These are phyloP conservation scores for Cavia aperea DNA, from an alignment of 2,113 vertebrate species.

Conservation along the genomic window DNA sequence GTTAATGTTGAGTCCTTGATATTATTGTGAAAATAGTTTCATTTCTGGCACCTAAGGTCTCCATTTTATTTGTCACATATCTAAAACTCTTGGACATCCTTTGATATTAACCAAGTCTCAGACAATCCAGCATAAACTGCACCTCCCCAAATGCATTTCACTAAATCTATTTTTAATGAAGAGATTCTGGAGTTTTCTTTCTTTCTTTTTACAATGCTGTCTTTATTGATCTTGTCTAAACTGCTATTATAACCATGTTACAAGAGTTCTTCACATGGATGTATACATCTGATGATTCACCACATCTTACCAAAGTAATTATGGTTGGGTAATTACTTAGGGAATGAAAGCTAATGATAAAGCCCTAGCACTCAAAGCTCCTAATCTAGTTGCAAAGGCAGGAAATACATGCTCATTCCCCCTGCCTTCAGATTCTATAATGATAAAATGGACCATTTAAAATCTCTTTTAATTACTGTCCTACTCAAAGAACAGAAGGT, in stretches of 20 bases:
- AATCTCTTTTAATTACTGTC: not conserved
- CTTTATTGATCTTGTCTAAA: not conserved
- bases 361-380: not conserved
- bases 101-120: not conserved
- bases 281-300: not conserved
- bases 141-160: not conserved
- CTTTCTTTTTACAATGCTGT: not conserved
- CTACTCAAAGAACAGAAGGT: not conserved
- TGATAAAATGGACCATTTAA: not conserved
- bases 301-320: not conserved
- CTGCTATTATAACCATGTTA: not conserved
- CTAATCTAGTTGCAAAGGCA: not conserved
- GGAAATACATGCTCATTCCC: not conserved
- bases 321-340: not conserved
- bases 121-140: not conserved
- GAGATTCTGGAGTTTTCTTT: not conserved
- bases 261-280: not conserved
- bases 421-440: not conserved
- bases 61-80: not conserved
- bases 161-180: not conserved
- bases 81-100: not conserved
- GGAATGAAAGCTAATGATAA: not conserved
- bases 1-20: not conserved
- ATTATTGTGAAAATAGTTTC: not conserved
- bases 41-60: not conserved